Conservation (phyloP, 1,140 invertebrate species). For the Goniozus legneri region DNA sequence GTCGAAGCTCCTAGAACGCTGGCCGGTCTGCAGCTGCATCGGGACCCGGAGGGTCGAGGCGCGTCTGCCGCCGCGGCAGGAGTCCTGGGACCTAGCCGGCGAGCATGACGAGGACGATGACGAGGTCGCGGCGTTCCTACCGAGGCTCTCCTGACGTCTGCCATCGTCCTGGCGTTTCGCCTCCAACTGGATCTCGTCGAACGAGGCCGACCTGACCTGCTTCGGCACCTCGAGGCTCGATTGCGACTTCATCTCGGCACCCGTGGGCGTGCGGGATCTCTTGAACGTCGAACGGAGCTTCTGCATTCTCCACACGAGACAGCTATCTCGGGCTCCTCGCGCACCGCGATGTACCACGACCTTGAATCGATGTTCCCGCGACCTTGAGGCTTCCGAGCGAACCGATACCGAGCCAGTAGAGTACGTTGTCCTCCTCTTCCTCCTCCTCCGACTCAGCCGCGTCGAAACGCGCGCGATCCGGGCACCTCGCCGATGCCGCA, state of each 20-base stretch:
- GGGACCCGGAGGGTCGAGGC: slow-evolving; percentile 61
- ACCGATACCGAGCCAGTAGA: no score
- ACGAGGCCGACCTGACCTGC: slow-evolving; percentile 77
- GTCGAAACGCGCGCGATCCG: slow-evolving; percentile 13
- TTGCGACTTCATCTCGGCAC: slow-evolving; percentile 85
- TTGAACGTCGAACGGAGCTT: slow-evolving; percentile 80
- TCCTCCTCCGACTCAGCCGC: slow-evolving; percentile 11
- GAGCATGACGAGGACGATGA: slow-evolving; percentile 45
- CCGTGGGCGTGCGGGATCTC: slow-evolving; percentile 79
- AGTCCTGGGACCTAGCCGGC: slow-evolving; percentile 47
- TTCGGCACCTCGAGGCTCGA: slow-evolving; percentile 84
- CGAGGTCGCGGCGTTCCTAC: slow-evolving; percentile 23
- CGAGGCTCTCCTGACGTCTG: slow-evolving; percentile 1
- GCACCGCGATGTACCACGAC: no score
- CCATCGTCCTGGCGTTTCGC: slow-evolving; percentile 57
- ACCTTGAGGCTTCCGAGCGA: no score
- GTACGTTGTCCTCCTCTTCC: background rate
- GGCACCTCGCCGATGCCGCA: slow-evolving; percentile 21
- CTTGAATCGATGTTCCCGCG: no score
- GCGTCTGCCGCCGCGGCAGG: slow-evolving; percentile 34
- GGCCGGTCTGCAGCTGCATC: slow-evolving; percentile 59
- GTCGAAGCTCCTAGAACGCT: slow-evolving; percentile 74
- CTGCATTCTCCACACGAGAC: slow-evolving; percentile 61
- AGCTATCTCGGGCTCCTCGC: slow-evolving; percentile 28
- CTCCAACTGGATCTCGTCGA: slow-evolving; percentile 83